Evolutionary conservation across 2,797 vertebrate species (phyloP), one percentile per base, ranked within the genome.

Genomic region (Parotocinclus haroldoi): DNA sequence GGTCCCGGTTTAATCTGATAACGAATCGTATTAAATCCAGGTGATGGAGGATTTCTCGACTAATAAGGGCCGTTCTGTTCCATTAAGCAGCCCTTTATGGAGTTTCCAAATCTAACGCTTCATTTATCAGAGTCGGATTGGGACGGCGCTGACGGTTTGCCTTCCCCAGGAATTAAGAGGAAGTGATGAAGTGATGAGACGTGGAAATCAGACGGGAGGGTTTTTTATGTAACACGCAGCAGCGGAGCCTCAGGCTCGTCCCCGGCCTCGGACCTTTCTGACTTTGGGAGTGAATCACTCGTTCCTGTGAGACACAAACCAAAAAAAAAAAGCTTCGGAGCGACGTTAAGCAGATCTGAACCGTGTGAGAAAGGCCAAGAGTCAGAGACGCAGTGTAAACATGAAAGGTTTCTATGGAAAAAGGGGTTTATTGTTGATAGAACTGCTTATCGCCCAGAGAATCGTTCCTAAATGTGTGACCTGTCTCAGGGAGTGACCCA

Each of bases 311-410:
- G 12, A 53, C n/a, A n/a, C n/a, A n/a, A n/a, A n/a, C n/a, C n/a
- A n/a, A n/a, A n/a, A n/a, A 17, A 44, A 63, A 53, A 18, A 63
- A 54, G 19, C 17, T 19, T 42, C 51, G 46, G 40, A 45, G 46
- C 40, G 51, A 55, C 51, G 50, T 64, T 45, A 55, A 54, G 37
- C 62, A 64, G 62, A 55, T 55, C 42, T 55, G 86, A 78, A 72
- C 52, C 16, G 52, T 46, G 52, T 37, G 51, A 65, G 51, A 65
- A 56, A 55, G 51, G 17, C 7, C 10, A 45, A 55, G 52, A 53
- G 16, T 9, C 38, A 4, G 19, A 14, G 14, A 1, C n/a, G 13
- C 48, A 46, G 45, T n/a, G 11, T 46, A 46, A 46, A 46, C 45
- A 46, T n/a, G 12, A n/a, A 6, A 46, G 11, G 27, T 27, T 27